Percentiles rank a stretch among this genome's conserved stretches.
Conservation (phyloP, 1,140 invertebrate species). For the Oedothorax gibbosus region DNA sequence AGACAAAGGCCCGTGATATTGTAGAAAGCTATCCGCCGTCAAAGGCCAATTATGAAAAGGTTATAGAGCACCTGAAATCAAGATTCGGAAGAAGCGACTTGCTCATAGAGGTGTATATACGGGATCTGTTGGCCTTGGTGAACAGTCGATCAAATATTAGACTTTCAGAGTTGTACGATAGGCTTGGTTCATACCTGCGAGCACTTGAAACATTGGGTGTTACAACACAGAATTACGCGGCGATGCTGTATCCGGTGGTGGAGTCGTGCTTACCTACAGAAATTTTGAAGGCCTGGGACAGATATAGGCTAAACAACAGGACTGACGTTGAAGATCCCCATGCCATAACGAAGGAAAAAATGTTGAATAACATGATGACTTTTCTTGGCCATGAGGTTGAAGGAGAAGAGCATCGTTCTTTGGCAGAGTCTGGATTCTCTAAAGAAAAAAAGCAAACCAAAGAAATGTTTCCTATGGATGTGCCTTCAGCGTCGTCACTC, state of each 20-base stretch:
- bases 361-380: constrained; percentile 7
- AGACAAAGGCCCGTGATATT: constrained; percentile 1
- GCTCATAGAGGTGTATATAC: not conserved
- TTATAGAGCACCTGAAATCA: not conserved
- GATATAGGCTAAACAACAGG: not conserved
- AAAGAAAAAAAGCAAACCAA: too few species aligned
- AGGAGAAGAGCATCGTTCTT: constrained; percentile 20
- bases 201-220: constrained; percentile 39
- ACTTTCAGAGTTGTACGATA: not conserved
- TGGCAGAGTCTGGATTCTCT: not conserved
- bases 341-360: not conserved
- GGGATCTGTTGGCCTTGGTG: not conserved
- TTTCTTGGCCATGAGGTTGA: constrained; percentile 4
- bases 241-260: not conserved
- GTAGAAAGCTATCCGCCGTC: constrained; percentile 9
- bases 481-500: too few species aligned
- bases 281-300: not conserved
- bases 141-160: not conserved
- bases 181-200: not conserved
- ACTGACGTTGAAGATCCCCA: not conserved
- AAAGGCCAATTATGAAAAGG: constrained; percentile 20
- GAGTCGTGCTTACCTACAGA: not conserved
- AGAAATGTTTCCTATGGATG: too few species aligned
- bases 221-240: not conserved
- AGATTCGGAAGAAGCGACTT: not conserved